Evolutionary conservation across 2,888 invertebrate species (phyloP).

Genomic region (Calameuta filiformis): DNA sequence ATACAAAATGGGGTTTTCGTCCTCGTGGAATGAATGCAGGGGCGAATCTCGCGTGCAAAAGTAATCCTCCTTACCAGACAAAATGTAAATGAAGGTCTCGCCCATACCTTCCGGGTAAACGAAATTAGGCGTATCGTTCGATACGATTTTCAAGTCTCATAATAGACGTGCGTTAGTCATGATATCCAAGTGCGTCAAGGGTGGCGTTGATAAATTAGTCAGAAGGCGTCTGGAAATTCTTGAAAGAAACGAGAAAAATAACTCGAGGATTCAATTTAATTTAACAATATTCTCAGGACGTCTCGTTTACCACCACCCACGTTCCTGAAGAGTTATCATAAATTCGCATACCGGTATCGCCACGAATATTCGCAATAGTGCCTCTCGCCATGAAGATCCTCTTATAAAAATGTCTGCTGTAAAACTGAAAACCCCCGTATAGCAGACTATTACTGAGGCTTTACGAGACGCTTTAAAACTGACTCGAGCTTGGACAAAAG

Average conservation of each 20-base stretch:
- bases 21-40: neutral
- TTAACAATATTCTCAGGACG: neutral
- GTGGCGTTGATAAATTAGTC: neutral
- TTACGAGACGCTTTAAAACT: neutral
- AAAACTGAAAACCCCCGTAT: neutral
- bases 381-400: neutral
- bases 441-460: neutral
- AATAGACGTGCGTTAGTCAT: neutral
- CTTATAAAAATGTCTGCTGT: neutral
- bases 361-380: neutral
- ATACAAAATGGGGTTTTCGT: neutral
- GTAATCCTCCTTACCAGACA: neutral
- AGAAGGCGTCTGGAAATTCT: neutral
- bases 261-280: neutral
- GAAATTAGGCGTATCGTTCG: neutral
- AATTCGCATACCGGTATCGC: neutral
- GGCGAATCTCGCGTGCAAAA: neutral
- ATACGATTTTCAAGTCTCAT: neutral
- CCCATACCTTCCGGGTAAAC: neutral
- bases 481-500: neutral
- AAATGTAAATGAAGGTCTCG: neutral
- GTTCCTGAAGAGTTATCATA: neutral
- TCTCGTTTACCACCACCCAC: neutral
- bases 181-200: neutral
- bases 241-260: neutral